Percentiles rank a stretch among this genome's conserved stretches.
Evolutionary conservation across 2,113 vertebrate genomes (phyloP).

Genomic region (Toxotes chatareus): DNA sequence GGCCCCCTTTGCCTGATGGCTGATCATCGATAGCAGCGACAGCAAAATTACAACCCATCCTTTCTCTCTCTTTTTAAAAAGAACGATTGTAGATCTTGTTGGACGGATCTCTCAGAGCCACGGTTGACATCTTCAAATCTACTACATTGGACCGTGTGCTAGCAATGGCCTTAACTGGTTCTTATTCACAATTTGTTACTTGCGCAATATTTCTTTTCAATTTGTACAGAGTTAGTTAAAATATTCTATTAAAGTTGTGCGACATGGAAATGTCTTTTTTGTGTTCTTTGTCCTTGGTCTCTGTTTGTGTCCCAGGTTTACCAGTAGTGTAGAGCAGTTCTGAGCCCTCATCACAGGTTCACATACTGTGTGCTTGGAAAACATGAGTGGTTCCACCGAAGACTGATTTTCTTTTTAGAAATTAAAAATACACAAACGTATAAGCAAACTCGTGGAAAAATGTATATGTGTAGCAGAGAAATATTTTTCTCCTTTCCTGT

Average conservation of each 20-base stretch:
- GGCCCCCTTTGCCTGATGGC: conserved; percentile 45
- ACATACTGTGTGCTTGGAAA: neutral
- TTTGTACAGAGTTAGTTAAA: conserved; percentile 98
- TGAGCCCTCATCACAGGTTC: neutral
- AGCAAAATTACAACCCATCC: conserved; percentile 24
- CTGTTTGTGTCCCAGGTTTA: neutral
- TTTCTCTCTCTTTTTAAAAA: conserved; percentile 52
- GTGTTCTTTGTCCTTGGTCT: conserved; percentile 1
- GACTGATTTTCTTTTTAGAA: neutral
- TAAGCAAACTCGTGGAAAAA: neutral
- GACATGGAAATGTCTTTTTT: conserved; percentile 75
- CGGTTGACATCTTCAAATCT: conserved; percentile 82
- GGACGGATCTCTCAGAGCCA: conserved; percentile 71
- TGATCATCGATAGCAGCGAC: conserved; percentile 29
- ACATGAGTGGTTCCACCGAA: neutral
- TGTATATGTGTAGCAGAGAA: neutral
- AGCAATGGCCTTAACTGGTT: conserved; percentile 92
- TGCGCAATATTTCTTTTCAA: conserved; percentile 93
- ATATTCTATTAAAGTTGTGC: conserved; percentile 99
- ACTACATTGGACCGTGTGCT: conserved; percentile 87
- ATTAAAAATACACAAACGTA: neutral
- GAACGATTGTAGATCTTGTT: conserved; percentile 73
- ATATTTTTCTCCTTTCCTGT: neutral
- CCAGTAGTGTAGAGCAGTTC: neutral
- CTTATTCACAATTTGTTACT: conserved; percentile 90